phyloP scores from a whole-genome alignment of 2,888 invertebrate genomes.

The Brachynemurus nebulosus region DNA sequence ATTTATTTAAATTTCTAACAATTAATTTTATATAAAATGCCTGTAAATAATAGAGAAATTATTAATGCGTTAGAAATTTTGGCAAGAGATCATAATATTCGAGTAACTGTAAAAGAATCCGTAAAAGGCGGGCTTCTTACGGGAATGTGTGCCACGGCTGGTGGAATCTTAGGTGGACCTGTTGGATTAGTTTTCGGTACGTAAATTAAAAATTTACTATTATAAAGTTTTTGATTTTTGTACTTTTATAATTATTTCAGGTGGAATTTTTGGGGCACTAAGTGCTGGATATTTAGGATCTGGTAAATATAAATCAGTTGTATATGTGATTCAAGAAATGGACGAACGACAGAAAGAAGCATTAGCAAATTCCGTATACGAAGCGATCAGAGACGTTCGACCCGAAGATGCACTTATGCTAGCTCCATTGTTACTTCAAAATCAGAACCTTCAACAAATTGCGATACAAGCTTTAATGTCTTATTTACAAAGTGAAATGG shows the following conservation, averaged over 20 bases:
- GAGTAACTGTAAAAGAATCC: conserved; percentile 26
- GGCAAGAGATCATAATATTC: conserved; percentile 25
- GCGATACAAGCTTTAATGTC: neutral
- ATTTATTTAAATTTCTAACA: no score
- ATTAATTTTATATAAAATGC: conserved; percentile 17
- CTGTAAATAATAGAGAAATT: conserved; percentile 18
- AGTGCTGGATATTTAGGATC: conserved; percentile 20
- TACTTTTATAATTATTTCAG: conserved; percentile 17
- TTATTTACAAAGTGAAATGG: conserved; percentile 1
- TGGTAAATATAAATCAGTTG: conserved; percentile 27
- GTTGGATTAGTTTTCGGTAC: conserved; percentile 29
- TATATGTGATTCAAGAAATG: conserved; percentile 25
- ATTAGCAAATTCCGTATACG: conserved; percentile 19
- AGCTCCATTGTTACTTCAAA: conserved; percentile 19
- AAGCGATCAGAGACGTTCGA: conserved; percentile 19
- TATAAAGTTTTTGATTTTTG: neutral
- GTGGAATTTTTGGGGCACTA: conserved; percentile 26
- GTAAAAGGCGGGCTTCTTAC: conserved; percentile 26
- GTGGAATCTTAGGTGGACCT: conserved; percentile 28
- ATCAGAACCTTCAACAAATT: neutral
- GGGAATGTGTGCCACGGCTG: conserved; percentile 26
- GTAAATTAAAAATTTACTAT: conserved; percentile 6
- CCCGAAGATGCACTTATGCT: conserved; percentile 22
- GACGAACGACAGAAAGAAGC: conserved; percentile 22
- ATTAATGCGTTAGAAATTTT: conserved; percentile 24